These are phyloP conservation scores for Toxonevra muliebris DNA, from an alignment of 2,888 invertebrate genomes.

Conservation along the genomic window DNA sequence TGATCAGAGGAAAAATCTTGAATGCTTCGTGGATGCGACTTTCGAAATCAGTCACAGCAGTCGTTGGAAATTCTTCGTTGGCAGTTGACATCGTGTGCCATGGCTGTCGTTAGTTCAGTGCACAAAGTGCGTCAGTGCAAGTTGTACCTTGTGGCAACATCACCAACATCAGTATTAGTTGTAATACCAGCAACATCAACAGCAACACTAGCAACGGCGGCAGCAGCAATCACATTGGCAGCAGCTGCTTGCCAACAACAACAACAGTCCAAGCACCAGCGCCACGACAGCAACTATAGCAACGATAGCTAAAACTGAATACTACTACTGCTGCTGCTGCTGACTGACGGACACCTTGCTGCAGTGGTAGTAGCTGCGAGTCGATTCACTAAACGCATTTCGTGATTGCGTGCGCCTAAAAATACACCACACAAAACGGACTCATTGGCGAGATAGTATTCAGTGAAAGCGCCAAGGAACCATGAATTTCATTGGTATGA, in stretches of 20 bases:
- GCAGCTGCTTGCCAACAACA: slow-evolving; percentile 19
- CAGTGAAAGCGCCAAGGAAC: slow-evolving; percentile 65
- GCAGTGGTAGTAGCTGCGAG: slow-evolving; percentile 25
- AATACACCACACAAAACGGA: slow-evolving; percentile 17
- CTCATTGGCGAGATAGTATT: slow-evolving; percentile 65
- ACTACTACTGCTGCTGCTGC: slow-evolving; percentile 10
- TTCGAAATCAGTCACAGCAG: slow-evolving; percentile 38
- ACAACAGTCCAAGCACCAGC: slow-evolving; percentile 24
- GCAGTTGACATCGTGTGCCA: slow-evolving; percentile 49
- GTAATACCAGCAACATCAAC: slow-evolving; percentile 15
- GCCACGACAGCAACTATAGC: slow-evolving; percentile 26
- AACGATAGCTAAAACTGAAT: slow-evolving; percentile 16
- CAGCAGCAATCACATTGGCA: slow-evolving; percentile 12
- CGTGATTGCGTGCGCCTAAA: slow-evolving; percentile 22
- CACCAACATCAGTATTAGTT: slow-evolving; percentile 9
- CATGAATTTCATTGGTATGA: slow-evolving; percentile 67
- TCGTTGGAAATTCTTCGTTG: slow-evolving; percentile 43
- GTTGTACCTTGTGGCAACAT: slow-evolving; percentile 47
- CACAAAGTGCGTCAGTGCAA: slow-evolving; percentile 60
- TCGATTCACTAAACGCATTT: too few species aligned
- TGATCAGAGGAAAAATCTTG: slow-evolving; percentile 8
- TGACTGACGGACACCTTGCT: slow-evolving; percentile 43
- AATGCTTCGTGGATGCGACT: slow-evolving; percentile 33
- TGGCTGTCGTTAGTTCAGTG: slow-evolving; percentile 55
- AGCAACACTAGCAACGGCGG: slow-evolving; percentile 14